Evolutionary conservation across 2,113 vertebrate genomes (phyloP).

Genomic region (Tilapia sparmanii): DNA sequence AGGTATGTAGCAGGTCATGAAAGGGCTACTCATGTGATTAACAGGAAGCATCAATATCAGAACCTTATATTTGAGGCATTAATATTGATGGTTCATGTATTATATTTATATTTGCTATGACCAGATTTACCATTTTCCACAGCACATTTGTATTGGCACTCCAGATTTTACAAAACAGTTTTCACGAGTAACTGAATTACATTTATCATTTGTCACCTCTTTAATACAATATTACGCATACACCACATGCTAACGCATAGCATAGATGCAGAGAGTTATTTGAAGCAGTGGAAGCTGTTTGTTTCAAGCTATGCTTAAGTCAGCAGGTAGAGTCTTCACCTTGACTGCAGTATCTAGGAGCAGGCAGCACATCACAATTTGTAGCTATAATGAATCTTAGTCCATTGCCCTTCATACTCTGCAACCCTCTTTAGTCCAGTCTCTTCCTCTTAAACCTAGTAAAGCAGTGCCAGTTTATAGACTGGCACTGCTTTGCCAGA

Average conservation of each 20-base stretch:
- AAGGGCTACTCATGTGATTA: neutral
- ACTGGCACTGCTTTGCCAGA: neutral
- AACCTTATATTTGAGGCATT: neutral
- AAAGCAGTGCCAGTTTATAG: neutral
- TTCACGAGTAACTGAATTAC: neutral
- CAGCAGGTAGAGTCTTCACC: neutral
- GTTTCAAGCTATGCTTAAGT: neutral
- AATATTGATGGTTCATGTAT: neutral
- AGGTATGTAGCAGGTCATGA: neutral
- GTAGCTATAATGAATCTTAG: slow-evolving; percentile 33
- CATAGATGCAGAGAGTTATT: neutral
- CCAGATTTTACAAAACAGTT: neutral
- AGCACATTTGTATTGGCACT: neutral
- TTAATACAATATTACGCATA: neutral
- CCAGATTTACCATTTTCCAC: neutral
- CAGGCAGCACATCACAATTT: slow-evolving; percentile 18
- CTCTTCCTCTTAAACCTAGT: neutral
- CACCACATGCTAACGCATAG: neutral
- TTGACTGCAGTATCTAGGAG: slow-evolving; percentile 1
- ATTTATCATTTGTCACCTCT: neutral
- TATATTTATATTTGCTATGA: neutral
- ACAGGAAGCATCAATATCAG: neutral
- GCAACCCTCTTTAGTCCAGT: neutral
- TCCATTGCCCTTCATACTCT: slow-evolving; percentile 32
- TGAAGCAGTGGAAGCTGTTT: neutral